Conservation (phyloP, 2,113 vertebrate genomes). For the Pseudorhombus dupliciocellatus region DNA sequence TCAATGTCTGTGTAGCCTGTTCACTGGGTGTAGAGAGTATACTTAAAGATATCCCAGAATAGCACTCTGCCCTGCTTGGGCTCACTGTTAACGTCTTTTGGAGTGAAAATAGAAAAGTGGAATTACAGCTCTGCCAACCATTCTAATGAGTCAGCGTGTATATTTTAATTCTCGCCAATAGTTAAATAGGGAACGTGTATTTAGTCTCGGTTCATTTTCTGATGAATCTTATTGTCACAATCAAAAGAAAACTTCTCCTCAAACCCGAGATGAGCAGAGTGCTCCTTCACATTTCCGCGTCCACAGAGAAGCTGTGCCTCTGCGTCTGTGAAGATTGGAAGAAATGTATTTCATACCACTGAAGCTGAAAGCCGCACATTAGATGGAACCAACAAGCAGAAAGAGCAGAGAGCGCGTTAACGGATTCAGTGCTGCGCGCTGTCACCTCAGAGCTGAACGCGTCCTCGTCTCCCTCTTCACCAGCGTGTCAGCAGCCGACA, state of each 20-base stretch:
- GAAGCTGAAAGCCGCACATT: neutral
- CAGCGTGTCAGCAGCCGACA: neutral
- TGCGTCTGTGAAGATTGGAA: neutral
- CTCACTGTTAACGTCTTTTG: constrained; percentile 18
- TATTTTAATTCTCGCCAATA: no score
- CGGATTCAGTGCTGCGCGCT: neutral
- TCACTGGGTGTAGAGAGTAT: neutral
- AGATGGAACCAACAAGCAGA: neutral
- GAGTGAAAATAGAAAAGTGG: neutral
- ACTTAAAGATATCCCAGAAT: constrained; percentile 12
- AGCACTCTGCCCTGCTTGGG: neutral
- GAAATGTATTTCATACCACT: neutral
- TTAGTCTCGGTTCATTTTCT: neutral
- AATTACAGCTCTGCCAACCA: neutral
- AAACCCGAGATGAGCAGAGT: neutral
- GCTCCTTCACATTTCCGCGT: no score
- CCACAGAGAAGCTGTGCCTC: neutral
- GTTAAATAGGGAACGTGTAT: neutral
- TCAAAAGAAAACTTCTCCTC: neutral
- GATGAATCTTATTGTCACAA: neutral
- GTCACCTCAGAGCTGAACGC: neutral
- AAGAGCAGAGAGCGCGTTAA: neutral
- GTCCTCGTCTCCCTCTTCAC: neutral
- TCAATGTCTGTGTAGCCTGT: constrained; percentile 1
- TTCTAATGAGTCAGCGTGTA: neutral